Conservation (phyloP, 2,888 invertebrate genomes). For the Rhagonycha fulva region DNA sequence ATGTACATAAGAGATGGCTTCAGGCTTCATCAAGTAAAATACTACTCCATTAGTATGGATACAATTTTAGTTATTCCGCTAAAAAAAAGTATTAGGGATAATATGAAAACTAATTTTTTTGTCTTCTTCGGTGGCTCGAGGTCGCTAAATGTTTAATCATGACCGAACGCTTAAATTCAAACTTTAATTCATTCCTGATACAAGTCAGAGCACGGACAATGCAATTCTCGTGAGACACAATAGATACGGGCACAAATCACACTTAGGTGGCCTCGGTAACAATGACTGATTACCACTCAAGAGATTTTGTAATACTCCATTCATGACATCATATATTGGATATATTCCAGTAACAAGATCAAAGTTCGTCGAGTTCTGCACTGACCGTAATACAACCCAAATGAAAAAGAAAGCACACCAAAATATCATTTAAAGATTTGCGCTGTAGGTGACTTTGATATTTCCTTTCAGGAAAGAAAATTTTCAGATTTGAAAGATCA, state of each 20-base stretch:
- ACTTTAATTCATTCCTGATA: conserved; percentile 1
- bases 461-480: conserved; percentile 17
- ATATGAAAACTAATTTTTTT: neutral
- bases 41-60: neutral
- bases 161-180: neutral
- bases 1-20: neutral
- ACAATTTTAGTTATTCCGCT: neutral
- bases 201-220: conserved; percentile 1
- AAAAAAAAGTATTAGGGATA: neutral
- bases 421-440: neutral
- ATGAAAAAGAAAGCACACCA: conserved; percentile 10
- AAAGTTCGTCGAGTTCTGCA: conserved; percentile 10
- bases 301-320: conserved; percentile 26
- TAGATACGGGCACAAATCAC: conserved; percentile 45
- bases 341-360: conserved; percentile 11
- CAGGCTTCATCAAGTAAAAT: conserved; percentile 12
- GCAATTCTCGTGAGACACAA: conserved; percentile 19
- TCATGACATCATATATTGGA: conserved; percentile 21
- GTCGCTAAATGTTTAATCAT: neutral
- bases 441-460: neutral
- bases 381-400: neutral
- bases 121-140: neutral
- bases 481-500: conserved; percentile 34
- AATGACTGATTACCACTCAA: conserved; percentile 37
- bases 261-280: conserved; percentile 44